Conservation (phyloP, 2,113 vertebrate genomes). For the Nothoprocta pentlandii region DNA sequence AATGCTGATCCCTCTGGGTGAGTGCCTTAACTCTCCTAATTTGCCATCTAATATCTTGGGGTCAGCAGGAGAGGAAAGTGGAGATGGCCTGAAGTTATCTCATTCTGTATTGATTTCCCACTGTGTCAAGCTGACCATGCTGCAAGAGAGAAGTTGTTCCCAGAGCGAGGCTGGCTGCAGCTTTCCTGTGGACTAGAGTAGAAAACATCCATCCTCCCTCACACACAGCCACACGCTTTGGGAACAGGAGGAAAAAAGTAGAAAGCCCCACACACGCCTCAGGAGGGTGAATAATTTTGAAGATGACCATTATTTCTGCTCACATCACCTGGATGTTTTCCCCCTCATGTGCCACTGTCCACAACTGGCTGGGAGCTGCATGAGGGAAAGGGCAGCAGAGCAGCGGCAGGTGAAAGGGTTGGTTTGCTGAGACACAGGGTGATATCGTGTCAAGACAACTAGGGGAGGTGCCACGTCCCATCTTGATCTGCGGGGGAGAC, state of each 20-base stretch:
- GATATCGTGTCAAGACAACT: slow-evolving; percentile 75
- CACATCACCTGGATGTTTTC: not conserved
- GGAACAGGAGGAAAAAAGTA: not conserved
- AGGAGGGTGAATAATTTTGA: slow-evolving; percentile 17
- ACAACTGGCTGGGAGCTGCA: not conserved
- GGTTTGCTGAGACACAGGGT: slow-evolving; percentile 74
- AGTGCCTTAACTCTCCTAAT: not conserved
- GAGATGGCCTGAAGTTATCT: not conserved
- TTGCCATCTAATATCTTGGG: not conserved
- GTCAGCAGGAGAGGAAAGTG: slow-evolving; percentile 14
- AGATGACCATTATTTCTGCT: slow-evolving; percentile 5
- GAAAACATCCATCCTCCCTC: not conserved
- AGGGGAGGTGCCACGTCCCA: slow-evolving; percentile 71
- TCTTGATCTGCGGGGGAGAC: not conserved
- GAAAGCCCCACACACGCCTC: not conserved
- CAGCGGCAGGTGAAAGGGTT: slow-evolving; percentile 68
- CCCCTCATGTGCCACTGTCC: not conserved
- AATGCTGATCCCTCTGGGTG: not conserved
- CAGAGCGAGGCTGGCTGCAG: not conserved
- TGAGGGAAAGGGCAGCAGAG: slow-evolving; percentile 39
- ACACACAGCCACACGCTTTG: not conserved
- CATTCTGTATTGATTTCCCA: slow-evolving; percentile 2
- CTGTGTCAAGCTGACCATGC: not conserved
- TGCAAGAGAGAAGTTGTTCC: not conserved
- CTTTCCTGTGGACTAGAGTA: slow-evolving; percentile 1